Conservation (phyloP, 2,113 vertebrate species). For the Aspidoscelis tigris region DNA sequence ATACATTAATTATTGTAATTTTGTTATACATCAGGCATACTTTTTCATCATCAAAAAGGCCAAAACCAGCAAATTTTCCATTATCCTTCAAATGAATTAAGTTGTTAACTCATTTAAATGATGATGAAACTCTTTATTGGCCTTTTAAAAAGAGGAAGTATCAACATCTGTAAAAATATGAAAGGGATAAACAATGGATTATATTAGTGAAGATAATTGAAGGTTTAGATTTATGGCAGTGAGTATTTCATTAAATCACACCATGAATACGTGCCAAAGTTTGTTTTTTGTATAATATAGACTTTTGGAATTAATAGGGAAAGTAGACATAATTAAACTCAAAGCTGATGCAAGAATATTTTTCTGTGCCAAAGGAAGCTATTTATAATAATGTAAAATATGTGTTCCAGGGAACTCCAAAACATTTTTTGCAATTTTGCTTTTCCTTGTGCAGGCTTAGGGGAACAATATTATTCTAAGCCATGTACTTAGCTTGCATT, state of each 20-base stretch:
- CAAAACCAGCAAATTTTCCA: background rate
- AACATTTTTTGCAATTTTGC: slow-evolving; percentile 33
- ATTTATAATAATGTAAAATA: slow-evolving; percentile 18
- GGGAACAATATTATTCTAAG: slow-evolving; percentile 23
- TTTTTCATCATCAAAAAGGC: slow-evolving; percentile 37
- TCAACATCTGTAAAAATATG: background rate
- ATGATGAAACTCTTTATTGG: slow-evolving; percentile 6
- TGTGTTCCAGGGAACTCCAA: background rate
- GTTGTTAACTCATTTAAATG: slow-evolving; percentile 14
- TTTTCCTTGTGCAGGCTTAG: slow-evolving; percentile 4
- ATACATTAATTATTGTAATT: slow-evolving; percentile 26
- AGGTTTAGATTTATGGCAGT: background rate
- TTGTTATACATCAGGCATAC: slow-evolving; percentile 3
- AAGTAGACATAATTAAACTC: slow-evolving; percentile 33
- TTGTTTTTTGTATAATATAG: slow-evolving; percentile 19
- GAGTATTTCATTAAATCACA: slow-evolving; percentile 22
- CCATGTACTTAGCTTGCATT: background rate
- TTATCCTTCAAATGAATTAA: slow-evolving; percentile 10
- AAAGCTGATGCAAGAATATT: slow-evolving; percentile 29
- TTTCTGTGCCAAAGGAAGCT: slow-evolving; percentile 38
- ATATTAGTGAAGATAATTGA: background rate
- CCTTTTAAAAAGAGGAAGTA: slow-evolving; percentile 18
- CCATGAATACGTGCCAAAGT: background rate
- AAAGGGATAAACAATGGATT: background rate
- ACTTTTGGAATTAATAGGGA: slow-evolving; percentile 31